Evolutionary conservation across 2,113 vertebrate genomes (phyloP), one percentile per base, ranked within the genome.

Genomic region (Misgurnus mizolepis): DNA sequence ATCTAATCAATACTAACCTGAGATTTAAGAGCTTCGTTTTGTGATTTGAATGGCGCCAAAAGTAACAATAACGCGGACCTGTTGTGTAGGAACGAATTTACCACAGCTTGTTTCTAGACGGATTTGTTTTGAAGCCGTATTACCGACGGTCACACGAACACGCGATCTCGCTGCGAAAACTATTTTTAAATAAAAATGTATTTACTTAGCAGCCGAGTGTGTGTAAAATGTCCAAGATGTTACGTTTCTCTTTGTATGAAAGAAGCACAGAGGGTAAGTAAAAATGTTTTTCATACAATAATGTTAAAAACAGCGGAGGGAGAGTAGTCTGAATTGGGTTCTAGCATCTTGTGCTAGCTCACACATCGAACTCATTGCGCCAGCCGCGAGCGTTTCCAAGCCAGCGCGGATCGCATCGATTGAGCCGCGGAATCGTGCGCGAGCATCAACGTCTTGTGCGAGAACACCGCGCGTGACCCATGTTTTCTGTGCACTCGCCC

Each of bases 301-400:
- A 7, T 45, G 43, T 45, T 12, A 53, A 12, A 75, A 75, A 75
- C 3, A 69, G 90, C 83, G 90, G 86, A 77, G n/a, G 89, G 91
- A 94, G 92, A 93, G 91, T 93, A 93, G 92, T 93, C 92, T 93
- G 92, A 94, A 88, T 89, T 88, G 27, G 27, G 27, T 34, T 34
- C 27, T 34, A 34, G 27, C 27, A 34, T 22, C 9, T 70, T 89
- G 17, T 84, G 88, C 87, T 90, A 90, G 90, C 93, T 93, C 91
- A 92, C 89, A 92, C 93, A 94, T 94, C 90, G 93, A 85, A 94
- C 93, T 94, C 89, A 90, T 39, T 7, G 12, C 0, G 93, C 93
- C 0, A 91, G 93, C 93, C 93, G 90, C 93, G 93, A 92, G 92
- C 87, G 84, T 70, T 94, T 94, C 93, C 93, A 94, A 94, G 79